A percentile compares a stretch with the other conserved stretches of the same genome.
phyloP scores from a whole-genome alignment of 2,113 vertebrate species.

The Hiodon alosoides region DNA sequence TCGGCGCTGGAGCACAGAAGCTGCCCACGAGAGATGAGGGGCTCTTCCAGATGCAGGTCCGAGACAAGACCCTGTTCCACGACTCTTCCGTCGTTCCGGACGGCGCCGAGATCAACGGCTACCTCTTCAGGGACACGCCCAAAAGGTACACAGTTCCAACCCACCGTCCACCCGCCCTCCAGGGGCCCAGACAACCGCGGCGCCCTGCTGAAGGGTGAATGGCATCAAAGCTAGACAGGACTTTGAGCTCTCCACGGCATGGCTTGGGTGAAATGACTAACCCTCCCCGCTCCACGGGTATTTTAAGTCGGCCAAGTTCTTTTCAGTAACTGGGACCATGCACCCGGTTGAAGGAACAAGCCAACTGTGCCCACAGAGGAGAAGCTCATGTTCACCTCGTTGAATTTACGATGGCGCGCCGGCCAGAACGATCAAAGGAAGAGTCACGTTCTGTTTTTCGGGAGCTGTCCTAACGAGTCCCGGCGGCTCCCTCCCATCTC shows the following conservation, averaged over 20 bases:
- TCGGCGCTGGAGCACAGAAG: slow-evolving; percentile 73
- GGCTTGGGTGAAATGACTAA: too few relatives aligned
- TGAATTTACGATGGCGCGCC: background rate
- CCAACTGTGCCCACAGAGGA: background rate
- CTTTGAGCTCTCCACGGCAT: too few relatives aligned
- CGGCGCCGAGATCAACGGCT: slow-evolving; percentile 90
- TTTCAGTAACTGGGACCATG: too few relatives aligned
- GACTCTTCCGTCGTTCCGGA: slow-evolving; percentile 90
- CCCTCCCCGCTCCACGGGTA: too few relatives aligned
- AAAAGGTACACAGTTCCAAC: slow-evolving; percentile 71
- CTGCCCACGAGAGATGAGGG: slow-evolving; percentile 92
- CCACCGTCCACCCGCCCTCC: background rate
- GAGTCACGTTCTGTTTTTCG: too few relatives aligned
- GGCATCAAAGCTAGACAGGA: background rate
- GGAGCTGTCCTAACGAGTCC: too few relatives aligned
- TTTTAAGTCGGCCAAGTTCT: too few relatives aligned
- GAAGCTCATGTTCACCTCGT: background rate
- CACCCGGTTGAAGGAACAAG: too few relatives aligned
- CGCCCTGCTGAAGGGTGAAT: background rate
- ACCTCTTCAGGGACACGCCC: slow-evolving; percentile 90
- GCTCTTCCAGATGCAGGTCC: slow-evolving; percentile 96
- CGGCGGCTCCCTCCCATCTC: too few relatives aligned
- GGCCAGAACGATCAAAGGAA: background rate
- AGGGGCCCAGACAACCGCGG: background rate
- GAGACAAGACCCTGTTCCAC: slow-evolving; percentile 84